Base-by-base conservation (phyloP, 2,888 invertebrate species). In the Amphiduros pacificus region DNA sequence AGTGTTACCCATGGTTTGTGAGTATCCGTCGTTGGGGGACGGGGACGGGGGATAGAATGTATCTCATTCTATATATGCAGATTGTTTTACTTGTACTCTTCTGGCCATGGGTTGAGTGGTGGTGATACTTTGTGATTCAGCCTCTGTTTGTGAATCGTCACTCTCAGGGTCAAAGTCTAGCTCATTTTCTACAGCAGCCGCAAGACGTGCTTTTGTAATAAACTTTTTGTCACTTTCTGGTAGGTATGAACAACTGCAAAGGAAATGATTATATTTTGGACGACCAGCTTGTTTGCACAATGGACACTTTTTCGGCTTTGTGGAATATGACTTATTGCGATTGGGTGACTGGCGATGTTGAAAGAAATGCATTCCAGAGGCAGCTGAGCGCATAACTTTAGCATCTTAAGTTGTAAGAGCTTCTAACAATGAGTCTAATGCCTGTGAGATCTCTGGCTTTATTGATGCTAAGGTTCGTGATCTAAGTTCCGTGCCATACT, bases 391-490 rank as follows among this genome's bases (percentile, higher is more conserved):
- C 50, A 68, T 40, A 6, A 59, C 58, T 24, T 55, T 62, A 2
- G 57, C 58, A 26, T 68, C 61, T 14, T 62, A 61, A 6, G 61
- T 29, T 2, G 61, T 31, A 2, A 68, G 44, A 55, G 67, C 71
- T 27, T 69, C 68, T 9, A 70, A 55, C n/a, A 71, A 41, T 17
- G 62, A 64, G n/a, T 24, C 31, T 14, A 71, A 62, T 14, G 69
- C 68, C n/a, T 55, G 63, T 1, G 67, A 67, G 28, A 67, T 70
- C 60, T 69, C 62, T 2, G 67, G 67, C 60, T 68, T 71, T 2
- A 70, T 52, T 11, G 68, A 68, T 14, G 67, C 67, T 14, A 71
- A 59, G 9, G 71, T 70, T 20, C 61, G 52, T 0, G 68, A 61
- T 4, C 68, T 31, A 17, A 70, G 55, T 17, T 69, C 68, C 5